Percentiles rank a stretch among this genome's conserved stretches.
Conservation (phyloP, 2,797 vertebrate species). For the Hippopotamyrus pictus region DNA sequence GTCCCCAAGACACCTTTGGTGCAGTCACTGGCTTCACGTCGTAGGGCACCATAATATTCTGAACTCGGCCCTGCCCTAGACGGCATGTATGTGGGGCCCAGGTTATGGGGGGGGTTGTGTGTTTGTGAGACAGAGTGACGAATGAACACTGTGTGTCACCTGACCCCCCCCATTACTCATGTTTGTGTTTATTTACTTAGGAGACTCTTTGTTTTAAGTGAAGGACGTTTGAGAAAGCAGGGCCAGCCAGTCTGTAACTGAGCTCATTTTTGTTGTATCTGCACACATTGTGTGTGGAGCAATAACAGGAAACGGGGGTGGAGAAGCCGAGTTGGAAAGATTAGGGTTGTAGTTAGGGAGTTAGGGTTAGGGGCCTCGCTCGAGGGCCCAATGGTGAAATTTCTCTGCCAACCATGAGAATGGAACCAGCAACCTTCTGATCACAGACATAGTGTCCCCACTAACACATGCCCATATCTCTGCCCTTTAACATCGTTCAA, state of each 20-base stretch:
- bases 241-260: neutral
- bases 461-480: neutral
- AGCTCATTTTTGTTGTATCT: neutral
- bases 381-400: neutral
- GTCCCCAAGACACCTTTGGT: neutral
- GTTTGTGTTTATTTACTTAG: neutral
- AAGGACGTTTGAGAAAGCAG: neutral
- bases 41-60: neutral
- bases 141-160: neutral
- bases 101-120: neutral
- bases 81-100: neutral
- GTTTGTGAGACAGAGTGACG: neutral
- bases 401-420: neutral
- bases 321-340: neutral
- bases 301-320: neutral
- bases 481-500: neutral
- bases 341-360: neutral
- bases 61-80: neutral
- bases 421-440: neutral
- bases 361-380: neutral
- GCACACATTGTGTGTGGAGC: neutral
- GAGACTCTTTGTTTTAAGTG: neutral
- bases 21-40: neutral
- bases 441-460: neutral
- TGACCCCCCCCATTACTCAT: neutral